A percentile compares a stretch with the other conserved stretches of the same genome.
phyloP scores from a whole-genome alignment of 2,113 vertebrate species.

The Poeciliopsis turrubarensis region DNA sequence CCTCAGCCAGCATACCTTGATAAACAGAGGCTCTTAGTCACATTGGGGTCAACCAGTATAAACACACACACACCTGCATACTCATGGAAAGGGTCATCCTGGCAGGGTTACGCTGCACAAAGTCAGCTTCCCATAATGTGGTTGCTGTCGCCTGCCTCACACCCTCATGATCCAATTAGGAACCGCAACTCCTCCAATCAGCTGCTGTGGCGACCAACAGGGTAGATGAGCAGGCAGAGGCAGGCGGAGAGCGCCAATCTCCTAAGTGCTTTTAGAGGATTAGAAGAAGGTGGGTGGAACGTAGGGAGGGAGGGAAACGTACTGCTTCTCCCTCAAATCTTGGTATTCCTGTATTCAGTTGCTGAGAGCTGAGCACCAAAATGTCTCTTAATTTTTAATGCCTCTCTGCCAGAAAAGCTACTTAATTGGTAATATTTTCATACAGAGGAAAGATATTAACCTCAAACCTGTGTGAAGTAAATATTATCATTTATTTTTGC shows the following conservation, averaged over 20 bases:
- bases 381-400: slow-evolving; percentile 44
- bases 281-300: slow-evolving; percentile 90
- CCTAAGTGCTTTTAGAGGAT: slow-evolving; percentile 99
- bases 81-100: slow-evolving; percentile 64
- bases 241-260: slow-evolving; percentile 91
- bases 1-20: slow-evolving; percentile 81
- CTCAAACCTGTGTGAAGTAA: too few species aligned
- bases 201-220: slow-evolving; percentile 90
- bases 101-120: slow-evolving; percentile 86
- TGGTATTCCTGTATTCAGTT: slow-evolving; percentile 36
- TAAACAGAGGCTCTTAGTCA: slow-evolving; percentile 98
- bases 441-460: slow-evolving; percentile 1
- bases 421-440: slow-evolving; percentile 20
- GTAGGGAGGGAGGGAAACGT: slow-evolving; percentile 81
- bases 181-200: slow-evolving; percentile 88
- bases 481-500: too few species aligned
- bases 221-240: slow-evolving; percentile 85
- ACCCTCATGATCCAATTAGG: slow-evolving; percentile 99
- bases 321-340: slow-evolving; percentile 55
- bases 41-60: slow-evolving; percentile 88
- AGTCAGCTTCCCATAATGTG: slow-evolving; percentile 96
- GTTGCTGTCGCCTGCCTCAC: slow-evolving; percentile 91
- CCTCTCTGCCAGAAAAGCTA: slow-evolving; percentile 28
- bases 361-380: slow-evolving; percentile 43
- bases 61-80: slow-evolving; percentile 31